Base-by-base conservation (phyloP, 2,113 vertebrate genomes). In the Lepus americanus region DNA sequence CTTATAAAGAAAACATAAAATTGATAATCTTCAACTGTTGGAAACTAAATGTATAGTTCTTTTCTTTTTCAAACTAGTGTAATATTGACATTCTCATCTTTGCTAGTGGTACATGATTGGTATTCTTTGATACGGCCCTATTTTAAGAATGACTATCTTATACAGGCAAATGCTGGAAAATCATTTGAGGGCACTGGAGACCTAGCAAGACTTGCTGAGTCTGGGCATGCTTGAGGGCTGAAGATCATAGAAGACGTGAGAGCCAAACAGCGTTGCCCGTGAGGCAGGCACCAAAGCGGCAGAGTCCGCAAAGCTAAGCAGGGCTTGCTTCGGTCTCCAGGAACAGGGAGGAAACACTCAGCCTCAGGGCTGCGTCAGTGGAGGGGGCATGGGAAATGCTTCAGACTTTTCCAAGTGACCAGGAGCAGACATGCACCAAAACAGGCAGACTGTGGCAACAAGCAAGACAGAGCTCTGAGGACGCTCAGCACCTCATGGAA, bases 251-350 rank as follows among this genome's bases (percentile, higher is more conserved):
- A 53, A 72, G 82, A 82, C 6, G 27, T 20, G 39, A 16, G 44
- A 84, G 44, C 11, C 31, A 49, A 73, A 49, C 33, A 23, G 39
- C 51, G 67, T 70, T 74, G 0, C 1, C 44, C 82, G 27, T n/a
- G 53, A 92, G 20, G 27, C 16, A 83, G 31, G 9, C 33, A 53
- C 61, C 70, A 88, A 53, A 77, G 31, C 31, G 9, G 39, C 69
- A 1, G 19, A 36, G n/a, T 64, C 39, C 76, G 22, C 59, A 92
- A 70, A 88, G 53, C 4, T 51, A 83, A 95, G 39, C 20, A 83
- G 70, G 83, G 0, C n/a, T 92, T 63, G 92, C 70, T 70, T 87
- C 59, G 88, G 51, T 95, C 77, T 95, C 84, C 63, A 83, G 53
- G 63, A n/a, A 61, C 63, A 83, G 78, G n/a, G 77, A 36, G 70